Evolutionary conservation across 2,113 vertebrate genomes (phyloP).

Genomic region (Furnarius figulus): DNA sequence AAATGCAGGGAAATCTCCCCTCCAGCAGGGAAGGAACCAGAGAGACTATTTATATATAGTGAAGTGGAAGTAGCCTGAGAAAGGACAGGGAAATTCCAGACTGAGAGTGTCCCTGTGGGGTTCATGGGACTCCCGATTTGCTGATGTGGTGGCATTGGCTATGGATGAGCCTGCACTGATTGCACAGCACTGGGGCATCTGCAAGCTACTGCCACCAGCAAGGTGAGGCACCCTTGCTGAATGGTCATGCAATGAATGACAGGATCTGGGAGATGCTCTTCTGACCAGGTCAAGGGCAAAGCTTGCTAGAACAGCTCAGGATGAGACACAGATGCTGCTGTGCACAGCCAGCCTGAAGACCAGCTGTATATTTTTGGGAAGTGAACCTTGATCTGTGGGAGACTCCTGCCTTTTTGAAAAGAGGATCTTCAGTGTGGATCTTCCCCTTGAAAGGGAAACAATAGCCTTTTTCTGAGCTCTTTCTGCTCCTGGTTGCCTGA

Average conservation of each 20-base stretch:
- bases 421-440: background rate
- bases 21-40: background rate
- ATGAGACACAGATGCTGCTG: background rate
- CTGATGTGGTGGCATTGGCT: background rate
- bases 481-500: background rate
- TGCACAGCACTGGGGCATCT: fast-evolving
- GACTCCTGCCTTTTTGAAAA: background rate
- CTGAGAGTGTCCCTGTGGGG: fast-evolving
- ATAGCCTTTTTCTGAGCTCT: background rate
- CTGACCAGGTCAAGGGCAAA: background rate
- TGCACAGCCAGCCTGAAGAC: background rate
- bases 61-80: background rate
- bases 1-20: background rate
- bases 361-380: background rate
- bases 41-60: background rate
- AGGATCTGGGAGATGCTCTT: background rate
- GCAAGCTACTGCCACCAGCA: background rate
- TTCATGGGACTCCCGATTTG: background rate
- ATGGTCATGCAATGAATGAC: background rate
- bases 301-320: background rate
- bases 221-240: background rate
- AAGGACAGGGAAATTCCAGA: background rate
- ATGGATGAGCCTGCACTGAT: fast-evolving
- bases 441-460: background rate
- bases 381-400: background rate